phyloP scores from a whole-genome alignment of 2,113 vertebrate genomes.

The Peromyscus maniculatus region DNA sequence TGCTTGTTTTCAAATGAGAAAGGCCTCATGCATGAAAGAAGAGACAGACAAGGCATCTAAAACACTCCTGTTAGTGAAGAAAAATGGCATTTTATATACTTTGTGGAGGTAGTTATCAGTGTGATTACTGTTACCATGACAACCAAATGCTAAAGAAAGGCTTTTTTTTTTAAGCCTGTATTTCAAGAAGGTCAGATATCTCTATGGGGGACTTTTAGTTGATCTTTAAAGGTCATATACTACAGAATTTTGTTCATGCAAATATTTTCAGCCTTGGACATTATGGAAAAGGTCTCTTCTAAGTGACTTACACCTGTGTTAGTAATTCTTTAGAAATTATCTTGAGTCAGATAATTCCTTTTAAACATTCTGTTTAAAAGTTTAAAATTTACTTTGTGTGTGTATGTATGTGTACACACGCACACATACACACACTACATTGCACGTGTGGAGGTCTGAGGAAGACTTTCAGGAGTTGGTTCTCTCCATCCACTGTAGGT shows the following conservation, averaged over 20 bases:
- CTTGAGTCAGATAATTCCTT: slow-evolving; percentile 35
- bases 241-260: slow-evolving; percentile 48
- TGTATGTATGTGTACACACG: background rate
- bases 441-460: background rate
- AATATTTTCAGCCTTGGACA: slow-evolving; percentile 44
- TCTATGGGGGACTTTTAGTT: slow-evolving; percentile 47
- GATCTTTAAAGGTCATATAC: background rate
- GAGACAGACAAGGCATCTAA: slow-evolving; percentile 1
- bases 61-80: slow-evolving; percentile 12
- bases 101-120: background rate
- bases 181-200: slow-evolving; percentile 11
- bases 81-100: slow-evolving; percentile 9
- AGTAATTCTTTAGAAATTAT: background rate
- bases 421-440: background rate
- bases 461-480: no score
- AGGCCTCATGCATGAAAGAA: background rate
- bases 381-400: background rate
- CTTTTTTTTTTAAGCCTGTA: background rate
- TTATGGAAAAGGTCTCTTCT: background rate
- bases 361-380: background rate
- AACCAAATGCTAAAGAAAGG: slow-evolving; percentile 26
- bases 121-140: background rate
- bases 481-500: background rate
- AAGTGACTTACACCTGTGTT: background rate
- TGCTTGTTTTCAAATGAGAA: slow-evolving; percentile 56